Conservation (phyloP, 2,113 vertebrate species). For the Halichoerus grypus region DNA sequence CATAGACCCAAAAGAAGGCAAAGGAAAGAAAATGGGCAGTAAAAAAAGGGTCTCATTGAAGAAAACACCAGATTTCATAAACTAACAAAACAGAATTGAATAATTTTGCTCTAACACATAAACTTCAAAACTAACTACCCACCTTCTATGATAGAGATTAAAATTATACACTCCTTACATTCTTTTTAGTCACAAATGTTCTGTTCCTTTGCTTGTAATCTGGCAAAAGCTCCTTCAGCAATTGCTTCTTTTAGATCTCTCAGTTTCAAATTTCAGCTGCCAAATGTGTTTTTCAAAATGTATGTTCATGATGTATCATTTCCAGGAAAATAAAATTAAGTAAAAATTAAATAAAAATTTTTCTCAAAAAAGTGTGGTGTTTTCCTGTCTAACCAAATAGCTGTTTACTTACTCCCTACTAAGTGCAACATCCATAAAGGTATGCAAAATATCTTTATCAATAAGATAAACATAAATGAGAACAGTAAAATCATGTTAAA, state of each 20-base stretch:
- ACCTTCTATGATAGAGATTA: neutral
- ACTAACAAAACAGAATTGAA: neutral
- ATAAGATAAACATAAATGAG: neutral
- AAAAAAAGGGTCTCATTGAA: neutral
- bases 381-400: neutral
- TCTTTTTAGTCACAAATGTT: neutral
- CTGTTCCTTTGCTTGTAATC: neutral
- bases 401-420: neutral
- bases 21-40: neutral
- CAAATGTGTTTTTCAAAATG: constrained; percentile 33
- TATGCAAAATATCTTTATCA: neutral
- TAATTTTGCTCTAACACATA: neutral
- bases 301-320: neutral
- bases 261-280: neutral
- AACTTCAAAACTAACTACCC: neutral
- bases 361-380: neutral
- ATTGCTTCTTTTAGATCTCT: neutral
- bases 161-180: neutral
- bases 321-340: neutral
- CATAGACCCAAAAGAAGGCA: neutral
- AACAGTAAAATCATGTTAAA: neutral
- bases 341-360: constrained; percentile 34
- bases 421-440: neutral
- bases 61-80: neutral
- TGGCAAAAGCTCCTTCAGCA: neutral